phyloP scores from a whole-genome alignment of 2,797 vertebrate genomes.

The Picus viridis region DNA sequence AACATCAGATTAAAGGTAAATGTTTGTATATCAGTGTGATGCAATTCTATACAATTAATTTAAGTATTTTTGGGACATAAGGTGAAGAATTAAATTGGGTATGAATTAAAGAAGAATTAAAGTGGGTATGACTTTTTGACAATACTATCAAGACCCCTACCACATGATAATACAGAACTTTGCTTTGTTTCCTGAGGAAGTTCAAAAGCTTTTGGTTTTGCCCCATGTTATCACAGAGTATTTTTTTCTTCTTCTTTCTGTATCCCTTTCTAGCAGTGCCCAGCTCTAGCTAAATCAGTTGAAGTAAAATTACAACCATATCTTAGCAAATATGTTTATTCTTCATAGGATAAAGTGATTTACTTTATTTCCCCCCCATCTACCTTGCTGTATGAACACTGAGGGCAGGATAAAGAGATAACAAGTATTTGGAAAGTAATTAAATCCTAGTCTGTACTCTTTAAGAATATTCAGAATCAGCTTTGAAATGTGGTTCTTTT shows the following conservation, averaged over 20 bases:
- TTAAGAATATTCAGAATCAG: neutral
- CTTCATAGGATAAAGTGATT: neutral
- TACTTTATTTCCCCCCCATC: neutral
- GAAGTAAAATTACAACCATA: neutral
- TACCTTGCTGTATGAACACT: neutral
- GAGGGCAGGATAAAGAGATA: neutral
- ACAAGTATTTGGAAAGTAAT: neutral
- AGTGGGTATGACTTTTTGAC: neutral
- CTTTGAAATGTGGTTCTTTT: neutral
- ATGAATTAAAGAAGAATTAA: too few relatives aligned
- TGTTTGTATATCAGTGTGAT: slow-evolving; percentile 31
- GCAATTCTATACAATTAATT: neutral
- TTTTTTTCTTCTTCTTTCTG: neutral
- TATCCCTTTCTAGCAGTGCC: neutral
- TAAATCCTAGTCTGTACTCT: neutral
- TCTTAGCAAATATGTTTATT: neutral
- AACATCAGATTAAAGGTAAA: slow-evolving; percentile 75
- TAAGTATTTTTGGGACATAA: neutral
- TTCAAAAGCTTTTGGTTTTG: neutral
- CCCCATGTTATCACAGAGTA: neutral
- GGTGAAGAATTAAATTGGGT: neutral
- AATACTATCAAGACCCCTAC: neutral
- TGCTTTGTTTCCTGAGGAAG: neutral
- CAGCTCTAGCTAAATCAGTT: neutral
- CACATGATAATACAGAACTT: neutral